phyloP scores from a whole-genome alignment of 2,797 vertebrate species.

The Scolopax bukidnonensis region DNA sequence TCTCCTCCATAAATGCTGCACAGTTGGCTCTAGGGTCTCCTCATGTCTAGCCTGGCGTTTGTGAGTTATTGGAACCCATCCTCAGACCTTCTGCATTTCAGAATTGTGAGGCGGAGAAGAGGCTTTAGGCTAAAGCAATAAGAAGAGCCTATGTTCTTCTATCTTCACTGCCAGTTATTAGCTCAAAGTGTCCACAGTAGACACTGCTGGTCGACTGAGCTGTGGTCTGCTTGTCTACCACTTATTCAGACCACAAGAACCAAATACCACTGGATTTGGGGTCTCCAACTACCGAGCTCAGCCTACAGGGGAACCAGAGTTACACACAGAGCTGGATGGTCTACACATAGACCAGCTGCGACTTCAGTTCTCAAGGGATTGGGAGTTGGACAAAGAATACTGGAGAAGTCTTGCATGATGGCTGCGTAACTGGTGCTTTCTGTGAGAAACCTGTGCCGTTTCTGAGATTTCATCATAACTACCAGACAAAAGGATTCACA shows the following conservation, averaged over 20 bases:
- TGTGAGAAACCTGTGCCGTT: not conserved
- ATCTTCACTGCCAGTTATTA: not conserved
- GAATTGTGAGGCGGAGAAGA: not conserved
- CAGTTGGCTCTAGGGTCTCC: not conserved
- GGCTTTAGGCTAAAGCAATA: not conserved
- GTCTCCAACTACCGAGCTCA: not conserved
- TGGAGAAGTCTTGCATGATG: not conserved
- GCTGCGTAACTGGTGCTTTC: not conserved
- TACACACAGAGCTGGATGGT: not conserved
- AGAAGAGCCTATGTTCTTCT: not conserved
- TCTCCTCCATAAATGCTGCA: not conserved
- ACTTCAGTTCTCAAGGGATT: not conserved
- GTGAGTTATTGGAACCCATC: not conserved
- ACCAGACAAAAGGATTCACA: not conserved
- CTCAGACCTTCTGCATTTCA: not conserved
- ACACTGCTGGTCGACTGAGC: rapidly evolving
- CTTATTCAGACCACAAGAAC: not conserved
- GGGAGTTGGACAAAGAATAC: not conserved
- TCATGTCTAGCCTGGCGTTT: not conserved
- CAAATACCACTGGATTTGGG: not conserved
- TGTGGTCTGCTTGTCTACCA: not conserved
- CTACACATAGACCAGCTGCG: rapidly evolving
- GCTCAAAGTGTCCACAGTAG: not conserved
- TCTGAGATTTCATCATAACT: rapidly evolving
- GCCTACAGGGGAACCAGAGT: not conserved